phyloP scores from a whole-genome alignment of 2,113 vertebrate species.

The Tylochromis polylepis region DNA sequence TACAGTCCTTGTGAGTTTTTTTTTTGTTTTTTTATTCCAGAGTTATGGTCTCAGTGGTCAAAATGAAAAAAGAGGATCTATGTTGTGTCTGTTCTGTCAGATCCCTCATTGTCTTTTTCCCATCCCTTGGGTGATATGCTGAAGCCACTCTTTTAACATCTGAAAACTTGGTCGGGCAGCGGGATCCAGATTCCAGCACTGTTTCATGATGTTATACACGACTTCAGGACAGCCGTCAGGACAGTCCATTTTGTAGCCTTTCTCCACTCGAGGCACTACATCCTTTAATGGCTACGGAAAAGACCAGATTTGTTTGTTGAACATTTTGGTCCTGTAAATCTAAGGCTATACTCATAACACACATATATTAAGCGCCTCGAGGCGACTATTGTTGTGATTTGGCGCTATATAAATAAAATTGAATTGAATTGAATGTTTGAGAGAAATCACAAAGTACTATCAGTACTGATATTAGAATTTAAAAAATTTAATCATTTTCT shows the following conservation, averaged over 20 bases:
- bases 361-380: no score
- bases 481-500: not conserved
- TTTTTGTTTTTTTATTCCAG: not conserved
- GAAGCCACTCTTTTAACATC: slow-evolving; percentile 85
- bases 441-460: not conserved
- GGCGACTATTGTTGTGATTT: no score
- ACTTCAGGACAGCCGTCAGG: slow-evolving; percentile 86
- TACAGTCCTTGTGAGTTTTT: not conserved
- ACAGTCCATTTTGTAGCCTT: slow-evolving; percentile 95
- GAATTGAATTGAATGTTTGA: not conserved
- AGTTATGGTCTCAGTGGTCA: not conserved
- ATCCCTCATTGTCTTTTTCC: slow-evolving; percentile 30
- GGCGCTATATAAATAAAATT: no score
- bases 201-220: slow-evolving; percentile 92
- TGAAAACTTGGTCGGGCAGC: slow-evolving; percentile 83
- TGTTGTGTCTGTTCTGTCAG: not conserved
- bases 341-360: not conserved
- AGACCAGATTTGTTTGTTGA: not conserved
- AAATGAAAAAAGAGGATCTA: not conserved
- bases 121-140: slow-evolving; percentile 80
- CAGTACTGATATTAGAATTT: not conserved
- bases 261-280: slow-evolving; percentile 90
- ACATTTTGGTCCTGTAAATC: not conserved
- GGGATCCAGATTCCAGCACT: slow-evolving; percentile 91
- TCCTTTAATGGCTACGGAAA: slow-evolving; percentile 87